phyloP scores from a whole-genome alignment of 2,797 vertebrate species.

The Ispidina picta region DNA sequence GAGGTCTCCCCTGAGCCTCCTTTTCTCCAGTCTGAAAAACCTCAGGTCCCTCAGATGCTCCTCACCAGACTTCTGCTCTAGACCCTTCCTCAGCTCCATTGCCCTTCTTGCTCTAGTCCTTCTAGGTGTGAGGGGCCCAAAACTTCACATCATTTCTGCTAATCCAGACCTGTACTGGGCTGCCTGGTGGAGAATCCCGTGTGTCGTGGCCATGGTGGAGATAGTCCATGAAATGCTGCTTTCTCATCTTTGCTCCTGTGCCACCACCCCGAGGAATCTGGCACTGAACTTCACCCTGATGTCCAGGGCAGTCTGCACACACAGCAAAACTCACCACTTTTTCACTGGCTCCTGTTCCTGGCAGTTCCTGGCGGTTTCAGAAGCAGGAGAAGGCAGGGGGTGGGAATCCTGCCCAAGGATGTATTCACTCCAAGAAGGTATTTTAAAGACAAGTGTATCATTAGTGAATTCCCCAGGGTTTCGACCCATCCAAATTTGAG shows the following conservation, averaged over 20 bases:
- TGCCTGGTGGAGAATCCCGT: not conserved
- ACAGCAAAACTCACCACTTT: not conserved
- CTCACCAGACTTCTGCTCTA: not conserved
- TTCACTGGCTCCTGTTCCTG: not conserved
- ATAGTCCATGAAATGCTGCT: not conserved
- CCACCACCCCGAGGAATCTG: accelerated
- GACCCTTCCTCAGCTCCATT: not conserved
- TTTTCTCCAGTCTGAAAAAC: not conserved
- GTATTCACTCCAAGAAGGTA: not conserved
- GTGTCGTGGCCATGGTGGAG: accelerated
- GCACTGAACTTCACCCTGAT: accelerated
- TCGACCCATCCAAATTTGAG: not conserved
- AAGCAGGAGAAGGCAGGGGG: not conserved
- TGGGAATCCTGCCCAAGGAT: not conserved
- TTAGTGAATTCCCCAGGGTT: not conserved
- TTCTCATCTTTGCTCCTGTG: not conserved
- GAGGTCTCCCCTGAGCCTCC: not conserved
- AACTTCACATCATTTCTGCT: not conserved
- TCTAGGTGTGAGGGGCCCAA: not conserved
- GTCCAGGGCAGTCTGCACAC: accelerated
- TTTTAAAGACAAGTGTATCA: not conserved
- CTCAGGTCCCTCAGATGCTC: not conserved
- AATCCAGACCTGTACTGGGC: not conserved
- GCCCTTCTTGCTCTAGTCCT: not conserved
- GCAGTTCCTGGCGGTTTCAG: not conserved